Percentiles rank a stretch among this genome's conserved stretches.
phyloP scores from a whole-genome alignment of 2,113 vertebrate species.

The Theropithecus gelada region DNA sequence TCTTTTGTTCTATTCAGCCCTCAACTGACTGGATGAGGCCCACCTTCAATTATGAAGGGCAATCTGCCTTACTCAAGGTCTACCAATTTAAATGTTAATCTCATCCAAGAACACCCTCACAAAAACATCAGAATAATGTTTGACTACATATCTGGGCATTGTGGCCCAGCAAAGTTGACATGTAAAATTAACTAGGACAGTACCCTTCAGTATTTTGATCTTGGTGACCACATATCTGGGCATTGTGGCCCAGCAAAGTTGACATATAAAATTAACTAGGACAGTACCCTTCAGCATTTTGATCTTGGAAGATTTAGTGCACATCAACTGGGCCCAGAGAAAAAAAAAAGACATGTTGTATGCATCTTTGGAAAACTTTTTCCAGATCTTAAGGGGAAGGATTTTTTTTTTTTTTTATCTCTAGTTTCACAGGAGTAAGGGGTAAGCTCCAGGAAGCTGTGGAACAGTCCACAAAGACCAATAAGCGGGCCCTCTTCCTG shows the following conservation, averaged over 20 bases:
- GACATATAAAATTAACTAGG: neutral
- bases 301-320: neutral
- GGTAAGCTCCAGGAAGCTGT: neutral
- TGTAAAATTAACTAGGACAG: neutral
- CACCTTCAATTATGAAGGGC: neutral
- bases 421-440: neutral
- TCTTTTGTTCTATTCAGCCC: neutral
- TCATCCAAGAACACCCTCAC: neutral
- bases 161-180: neutral
- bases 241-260: neutral
- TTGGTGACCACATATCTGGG: neutral
- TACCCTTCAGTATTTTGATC: conserved; percentile 10
- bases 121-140: neutral
- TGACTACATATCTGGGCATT: neutral
- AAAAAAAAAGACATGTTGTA: neutral
- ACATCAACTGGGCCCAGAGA: neutral
- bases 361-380: neutral
- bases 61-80: neutral
- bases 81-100: neutral
- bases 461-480: neutral
- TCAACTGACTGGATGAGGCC: neutral
- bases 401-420: neutral
- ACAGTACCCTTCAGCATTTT: neutral
- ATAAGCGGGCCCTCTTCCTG: neutral
- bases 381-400: neutral